Conservation (phyloP, 2,113 vertebrate genomes). For the Macaca fascicularis region T2T-MFA8v1.1 NC_088387.1:100477501-100478000, state of each 20-base stretch:
- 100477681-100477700: conserved; percentile 90
- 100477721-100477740: conserved; percentile 84
- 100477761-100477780: conserved; percentile 77
- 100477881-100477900: conserved; percentile 3
- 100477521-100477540: conserved; percentile 87
- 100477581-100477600: conserved; percentile 88
- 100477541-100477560: conserved; percentile 87
- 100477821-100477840: conserved; percentile 67
- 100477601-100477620: conserved; percentile 87
- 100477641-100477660: conserved; percentile 89
- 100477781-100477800: conserved; percentile 75
- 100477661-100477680: conserved; percentile 90
- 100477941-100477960: conserved; percentile 26
- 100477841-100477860: not conserved
- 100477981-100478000: not conserved
- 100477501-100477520: conserved; percentile 85
- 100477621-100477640: conserved; percentile 85
- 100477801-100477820: conserved; percentile 75
- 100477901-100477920: not conserved
- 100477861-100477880: conserved; percentile 21
- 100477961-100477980: not conserved
- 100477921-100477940: conserved; percentile 48
- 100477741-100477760: conserved; percentile 83
- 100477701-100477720: conserved; percentile 91
- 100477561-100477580: conserved; percentile 90